Conservation (phyloP, 1,140 invertebrate genomes). For the Drosophila sulfurigaster region DNA sequence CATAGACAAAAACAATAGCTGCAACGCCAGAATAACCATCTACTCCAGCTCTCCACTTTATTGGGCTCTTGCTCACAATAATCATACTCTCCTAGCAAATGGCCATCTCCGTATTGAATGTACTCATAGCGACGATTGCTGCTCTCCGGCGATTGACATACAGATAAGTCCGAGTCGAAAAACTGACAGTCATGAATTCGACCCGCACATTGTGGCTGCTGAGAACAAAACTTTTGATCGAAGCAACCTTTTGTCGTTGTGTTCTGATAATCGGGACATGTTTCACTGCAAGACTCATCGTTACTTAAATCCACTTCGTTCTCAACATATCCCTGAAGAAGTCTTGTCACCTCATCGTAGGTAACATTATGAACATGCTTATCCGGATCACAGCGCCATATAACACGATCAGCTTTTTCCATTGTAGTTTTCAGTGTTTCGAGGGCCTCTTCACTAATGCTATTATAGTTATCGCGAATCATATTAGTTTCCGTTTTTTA, state of each 20-base stretch:
- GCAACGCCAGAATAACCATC: neutral
- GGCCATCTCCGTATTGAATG: neutral
- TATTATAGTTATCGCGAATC: neutral
- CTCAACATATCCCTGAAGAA: neutral
- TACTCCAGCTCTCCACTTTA: neutral
- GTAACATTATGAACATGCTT: no score
- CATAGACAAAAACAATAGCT: slow-evolving; percentile 5
- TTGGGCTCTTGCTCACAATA: neutral
- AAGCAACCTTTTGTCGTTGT: neutral
- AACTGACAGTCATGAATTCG: neutral
- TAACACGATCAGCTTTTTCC: no score
- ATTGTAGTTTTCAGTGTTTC: no score
- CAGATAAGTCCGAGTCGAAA: neutral
- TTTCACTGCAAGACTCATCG: neutral
- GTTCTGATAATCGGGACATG: neutral
- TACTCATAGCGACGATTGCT: slow-evolving; percentile 4
- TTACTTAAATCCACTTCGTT: neutral
- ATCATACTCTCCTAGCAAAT: neutral
- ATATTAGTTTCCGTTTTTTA: neutral
- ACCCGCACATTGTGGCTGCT: neutral
- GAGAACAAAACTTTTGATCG: neutral
- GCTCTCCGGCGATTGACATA: neutral
- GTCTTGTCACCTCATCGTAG: no score
- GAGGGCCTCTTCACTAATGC: neutral
- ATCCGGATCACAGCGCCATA: no score